These are phyloP conservation scores for Himalopsyche phryganea DNA, from an alignment of 1,140 invertebrate species.

Conservation along the genomic window DNA sequence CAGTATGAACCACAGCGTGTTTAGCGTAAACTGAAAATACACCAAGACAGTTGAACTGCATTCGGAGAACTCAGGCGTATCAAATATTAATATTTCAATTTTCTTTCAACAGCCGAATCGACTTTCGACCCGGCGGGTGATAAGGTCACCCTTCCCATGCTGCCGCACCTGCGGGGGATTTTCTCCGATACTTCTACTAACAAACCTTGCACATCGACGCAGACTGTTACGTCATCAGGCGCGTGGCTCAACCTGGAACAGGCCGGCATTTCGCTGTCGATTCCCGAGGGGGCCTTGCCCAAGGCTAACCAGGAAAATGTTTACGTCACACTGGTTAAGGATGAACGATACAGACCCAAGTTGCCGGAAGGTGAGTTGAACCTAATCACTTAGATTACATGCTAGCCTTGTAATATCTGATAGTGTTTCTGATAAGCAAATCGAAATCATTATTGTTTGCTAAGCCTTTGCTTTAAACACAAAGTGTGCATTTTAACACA, in stretches of 20 bases:
- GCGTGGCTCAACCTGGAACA: conserved; percentile 62
- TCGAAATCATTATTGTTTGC: too few relatives aligned
- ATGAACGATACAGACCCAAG: conserved; percentile 65
- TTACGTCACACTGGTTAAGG: conserved; percentile 65
- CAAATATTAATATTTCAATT: conserved; percentile 4
- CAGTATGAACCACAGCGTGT: too few relatives aligned
- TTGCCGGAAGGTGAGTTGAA: conserved; percentile 60
- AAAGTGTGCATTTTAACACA: too few relatives aligned
- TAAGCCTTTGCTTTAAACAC: too few relatives aligned
- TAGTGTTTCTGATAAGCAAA: too few relatives aligned
- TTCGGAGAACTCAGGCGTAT: too few relatives aligned
- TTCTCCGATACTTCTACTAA: conserved; percentile 11
- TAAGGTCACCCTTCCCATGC: conserved; percentile 53
- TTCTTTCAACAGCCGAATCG: conserved; percentile 59
- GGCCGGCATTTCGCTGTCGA: conserved; percentile 63
- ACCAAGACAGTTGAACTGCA: too few relatives aligned
- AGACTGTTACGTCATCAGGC: conserved; percentile 52
- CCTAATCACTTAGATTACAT: neutral
- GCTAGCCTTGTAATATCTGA: too few relatives aligned
- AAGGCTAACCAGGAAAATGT: conserved; percentile 60
- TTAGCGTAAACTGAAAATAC: too few relatives aligned
- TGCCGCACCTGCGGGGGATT: conserved; percentile 39
- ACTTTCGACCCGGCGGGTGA: conserved; percentile 63
- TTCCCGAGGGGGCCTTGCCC: conserved; percentile 66
- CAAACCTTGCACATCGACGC: conserved; percentile 31